Evolutionary conservation across 1,140 invertebrate genomes (phyloP).

Genomic region (Yoshiicerus persimilis): DNA sequence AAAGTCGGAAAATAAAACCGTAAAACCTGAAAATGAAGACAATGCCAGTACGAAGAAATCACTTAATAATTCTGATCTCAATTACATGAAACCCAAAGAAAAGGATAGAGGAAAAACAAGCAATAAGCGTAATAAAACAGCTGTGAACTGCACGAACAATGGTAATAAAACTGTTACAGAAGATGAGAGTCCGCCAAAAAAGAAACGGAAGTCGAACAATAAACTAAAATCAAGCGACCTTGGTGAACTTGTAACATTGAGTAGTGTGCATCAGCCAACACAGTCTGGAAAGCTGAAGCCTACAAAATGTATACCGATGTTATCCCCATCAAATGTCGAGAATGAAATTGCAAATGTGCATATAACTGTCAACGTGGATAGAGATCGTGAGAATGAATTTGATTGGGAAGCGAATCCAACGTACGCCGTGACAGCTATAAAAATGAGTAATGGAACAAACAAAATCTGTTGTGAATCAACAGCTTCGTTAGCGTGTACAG

Average conservation of each 20-base stretch:
- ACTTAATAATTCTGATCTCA: conserved; percentile 31
- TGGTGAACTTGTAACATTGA: background rate
- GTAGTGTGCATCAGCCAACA: background rate
- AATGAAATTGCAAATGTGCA: background rate
- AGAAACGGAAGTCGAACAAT: background rate
- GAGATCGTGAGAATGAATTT: conserved; percentile 17
- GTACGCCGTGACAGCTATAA: conserved; percentile 36
- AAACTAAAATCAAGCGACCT: background rate
- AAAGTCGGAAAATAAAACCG: background rate
- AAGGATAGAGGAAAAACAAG: background rate
- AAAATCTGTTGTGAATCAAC: background rate
- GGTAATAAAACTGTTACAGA: background rate
- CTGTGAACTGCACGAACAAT: background rate
- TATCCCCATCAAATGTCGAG: conserved; percentile 26
- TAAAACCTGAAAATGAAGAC: background rate
- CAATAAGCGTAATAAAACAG: conserved; percentile 8
- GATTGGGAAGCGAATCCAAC: conserved; percentile 40
- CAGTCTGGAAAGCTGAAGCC: background rate
- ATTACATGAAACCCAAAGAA: background rate
- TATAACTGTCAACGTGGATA: background rate
- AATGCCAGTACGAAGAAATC: background rate
- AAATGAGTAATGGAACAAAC: background rate
- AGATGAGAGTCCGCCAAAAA: background rate
- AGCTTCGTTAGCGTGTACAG: background rate
- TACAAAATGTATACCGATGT: background rate